A percentile compares a stretch with the other conserved stretches of the same genome.
These are phyloP conservation scores for Pheosia gnoma DNA, from an alignment of 2,888 invertebrate genomes.

Conservation along the genomic window DNA sequence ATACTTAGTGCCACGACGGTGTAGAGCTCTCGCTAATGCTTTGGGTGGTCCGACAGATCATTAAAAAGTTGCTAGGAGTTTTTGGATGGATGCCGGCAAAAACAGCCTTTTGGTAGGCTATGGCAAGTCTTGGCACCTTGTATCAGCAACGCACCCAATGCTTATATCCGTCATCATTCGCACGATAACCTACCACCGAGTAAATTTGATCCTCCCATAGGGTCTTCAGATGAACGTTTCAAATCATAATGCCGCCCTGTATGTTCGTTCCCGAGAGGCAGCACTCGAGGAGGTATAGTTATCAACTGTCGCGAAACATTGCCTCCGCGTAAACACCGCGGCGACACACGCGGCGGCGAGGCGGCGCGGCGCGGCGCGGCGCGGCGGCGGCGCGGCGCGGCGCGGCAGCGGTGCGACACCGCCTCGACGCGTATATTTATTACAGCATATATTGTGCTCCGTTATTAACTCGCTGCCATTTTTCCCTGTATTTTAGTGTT, in stretches of 20 bases:
- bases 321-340: constrained; percentile 15
- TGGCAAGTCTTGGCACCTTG: too few relatives aligned
- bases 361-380: too few relatives aligned
- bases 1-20: too few relatives aligned
- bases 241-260: constrained; percentile 18
- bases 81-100: too few relatives aligned
- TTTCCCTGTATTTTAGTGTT: constrained; percentile 58
- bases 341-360: not conserved
- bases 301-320: constrained; percentile 49
- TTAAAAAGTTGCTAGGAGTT: too few relatives aligned
- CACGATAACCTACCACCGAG: too few relatives aligned
- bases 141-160: too few relatives aligned
- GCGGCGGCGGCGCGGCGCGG: constrained; percentile 17
- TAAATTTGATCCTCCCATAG: too few relatives aligned
- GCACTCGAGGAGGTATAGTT: constrained; percentile 55
- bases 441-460: constrained; percentile 48
- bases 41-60: too few relatives aligned
- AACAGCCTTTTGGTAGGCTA: too few relatives aligned
- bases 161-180: too few relatives aligned
- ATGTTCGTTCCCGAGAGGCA: constrained; percentile 19
- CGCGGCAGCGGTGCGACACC: constrained; percentile 12
- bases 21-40: too few relatives aligned
- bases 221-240: not conserved
- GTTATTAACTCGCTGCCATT: constrained; percentile 55
- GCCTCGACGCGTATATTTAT: constrained; percentile 42